A percentile compares a stretch with the other conserved stretches of the same genome.
Evolutionary conservation across 2,888 invertebrate genomes (phyloP).

Genomic region (Troilus luridus): DNA sequence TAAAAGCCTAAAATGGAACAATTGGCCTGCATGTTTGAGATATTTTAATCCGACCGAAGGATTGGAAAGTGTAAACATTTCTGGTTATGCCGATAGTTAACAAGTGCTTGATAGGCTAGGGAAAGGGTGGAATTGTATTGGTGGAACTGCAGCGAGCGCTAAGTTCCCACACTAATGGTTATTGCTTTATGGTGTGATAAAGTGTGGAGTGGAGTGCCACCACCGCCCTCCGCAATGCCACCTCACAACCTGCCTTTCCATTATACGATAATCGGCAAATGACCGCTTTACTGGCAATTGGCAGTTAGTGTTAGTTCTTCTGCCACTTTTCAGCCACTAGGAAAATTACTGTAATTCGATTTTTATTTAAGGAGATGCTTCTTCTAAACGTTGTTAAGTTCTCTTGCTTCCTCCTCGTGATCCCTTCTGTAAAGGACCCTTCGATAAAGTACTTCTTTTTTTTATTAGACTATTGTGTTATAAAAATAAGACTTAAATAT

Average conservation of each 20-base stretch:
- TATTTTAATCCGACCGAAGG: background rate
- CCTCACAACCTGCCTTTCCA: conserved; percentile 1
- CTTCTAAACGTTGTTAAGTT: background rate
- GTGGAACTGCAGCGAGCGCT: background rate
- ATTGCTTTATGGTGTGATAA: conserved; percentile 37
- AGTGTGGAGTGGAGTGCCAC: background rate
- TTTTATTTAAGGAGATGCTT: background rate
- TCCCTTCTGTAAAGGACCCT: too few relatives aligned
- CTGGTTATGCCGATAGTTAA: background rate
- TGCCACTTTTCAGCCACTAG: background rate
- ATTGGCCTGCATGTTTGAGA: background rate
- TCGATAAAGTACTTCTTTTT: too few relatives aligned
- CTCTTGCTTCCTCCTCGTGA: background rate
- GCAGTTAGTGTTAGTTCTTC: background rate
- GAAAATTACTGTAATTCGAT: background rate
- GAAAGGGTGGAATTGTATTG: background rate
- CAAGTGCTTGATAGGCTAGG: background rate
- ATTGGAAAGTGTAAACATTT: background rate
- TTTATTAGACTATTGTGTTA: too few relatives aligned
- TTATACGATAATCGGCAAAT: background rate
- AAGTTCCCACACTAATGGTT: conserved; percentile 36
- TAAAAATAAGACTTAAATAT: too few relatives aligned
- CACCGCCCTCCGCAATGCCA: background rate
- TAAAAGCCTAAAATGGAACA: too few relatives aligned
- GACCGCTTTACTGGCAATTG: conserved; percentile 8